Evolutionary conservation across 2,113 vertebrate genomes (phyloP), one percentile per base, ranked within the genome.

Genomic region (Polypterus bichir): DNA sequence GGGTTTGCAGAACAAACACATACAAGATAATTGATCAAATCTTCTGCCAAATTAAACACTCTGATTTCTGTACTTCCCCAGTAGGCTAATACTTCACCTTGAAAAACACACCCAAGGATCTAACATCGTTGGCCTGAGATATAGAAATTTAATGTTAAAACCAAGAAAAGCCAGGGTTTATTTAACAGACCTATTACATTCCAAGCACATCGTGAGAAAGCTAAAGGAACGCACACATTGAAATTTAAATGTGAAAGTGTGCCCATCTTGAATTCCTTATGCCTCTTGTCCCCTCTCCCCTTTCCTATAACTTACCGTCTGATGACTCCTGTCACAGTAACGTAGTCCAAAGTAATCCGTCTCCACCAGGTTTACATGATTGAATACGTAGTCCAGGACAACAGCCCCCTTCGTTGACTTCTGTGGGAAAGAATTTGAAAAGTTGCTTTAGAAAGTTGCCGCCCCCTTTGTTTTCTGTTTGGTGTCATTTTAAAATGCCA

Each of bases 301-400:
- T 0, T 55, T 46, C 62, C 46, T 57, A 54, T 63, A 65, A 86
- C 90, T 92, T 71, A 97, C 92, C 49, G 90, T 93, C 74, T 93
- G 91, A 80, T 92, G 92, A 71, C 76, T 87, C 75, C 76, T 79
- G 75, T 97, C 90, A 72, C 91, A 94, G 81, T 92, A 95, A 63
- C 91, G 91, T 70, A 97, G 80, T 57, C 93, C 91, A 64, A 97
- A 96, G 77, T 93, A 97, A 76, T 96, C 83, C 46, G 86, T 87
- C 74, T 97, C 89, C 61, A 80, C 74, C 9, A 97, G 77, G 65
- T 93, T 91, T 73, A 93, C 72, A 70, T 92, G 89, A 75, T 71
- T 81, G 64, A 93, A 93, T 68, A 95, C 89, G 9, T 86, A 88
- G 67, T 88, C 85, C 76, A 96, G 83, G 75, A 97, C 76, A 70